A percentile compares a stretch with the other conserved stretches of the same genome.
phyloP scores from a whole-genome alignment of 53 echinoderm and acorn worm genomes.

The Astropecten irregularis region DNA sequence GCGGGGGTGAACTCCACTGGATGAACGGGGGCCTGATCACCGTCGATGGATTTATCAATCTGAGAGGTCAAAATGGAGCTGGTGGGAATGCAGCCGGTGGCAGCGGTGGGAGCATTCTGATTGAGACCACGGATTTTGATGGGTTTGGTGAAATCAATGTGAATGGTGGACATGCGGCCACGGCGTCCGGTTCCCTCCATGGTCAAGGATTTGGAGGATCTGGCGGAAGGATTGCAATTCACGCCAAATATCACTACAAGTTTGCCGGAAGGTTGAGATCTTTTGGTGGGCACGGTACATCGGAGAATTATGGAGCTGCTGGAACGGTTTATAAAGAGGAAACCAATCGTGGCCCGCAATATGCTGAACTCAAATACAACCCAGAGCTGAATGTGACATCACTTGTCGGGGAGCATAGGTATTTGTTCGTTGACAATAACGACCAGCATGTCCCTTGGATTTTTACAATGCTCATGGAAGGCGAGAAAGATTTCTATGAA shows the following conservation, averaged over 20 bases:
- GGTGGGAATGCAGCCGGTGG: slow-evolving; percentile 76
- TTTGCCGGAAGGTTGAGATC: slow-evolving; percentile 75
- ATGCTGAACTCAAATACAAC: slow-evolving; percentile 84
- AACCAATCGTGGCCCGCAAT: slow-evolving; percentile 85
- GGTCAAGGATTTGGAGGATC: slow-evolving; percentile 83
- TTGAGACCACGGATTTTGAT: slow-evolving; percentile 82
- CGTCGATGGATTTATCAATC: slow-evolving; percentile 74
- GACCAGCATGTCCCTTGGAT: slow-evolving; percentile 81
- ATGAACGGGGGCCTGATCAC: slow-evolving; percentile 70
- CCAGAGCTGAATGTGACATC: slow-evolving; percentile 68
- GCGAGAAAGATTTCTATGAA: slow-evolving; percentile 73
- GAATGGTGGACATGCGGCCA: slow-evolving; percentile 80
- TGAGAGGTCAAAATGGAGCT: slow-evolving; percentile 67
- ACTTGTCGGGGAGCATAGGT: slow-evolving; percentile 73
- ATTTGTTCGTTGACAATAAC: slow-evolving; percentile 78
- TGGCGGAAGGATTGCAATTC: slow-evolving; percentile 90
- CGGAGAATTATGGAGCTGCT: slow-evolving; percentile 78
- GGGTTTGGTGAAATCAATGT: slow-evolving; percentile 90
- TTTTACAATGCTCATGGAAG: slow-evolving; percentile 89
- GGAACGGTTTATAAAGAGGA: slow-evolving; percentile 90
- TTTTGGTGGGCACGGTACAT: slow-evolving; percentile 69
- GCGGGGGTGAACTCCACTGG: slow-evolving; percentile 84
- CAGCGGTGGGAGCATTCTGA: slow-evolving; percentile 85
- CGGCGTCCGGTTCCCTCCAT: neutral
- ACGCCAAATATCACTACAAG: slow-evolving; percentile 71